Evolutionary conservation across 2,888 invertebrate genomes (phyloP).

Genomic region (Octodonta nipae): DNA sequence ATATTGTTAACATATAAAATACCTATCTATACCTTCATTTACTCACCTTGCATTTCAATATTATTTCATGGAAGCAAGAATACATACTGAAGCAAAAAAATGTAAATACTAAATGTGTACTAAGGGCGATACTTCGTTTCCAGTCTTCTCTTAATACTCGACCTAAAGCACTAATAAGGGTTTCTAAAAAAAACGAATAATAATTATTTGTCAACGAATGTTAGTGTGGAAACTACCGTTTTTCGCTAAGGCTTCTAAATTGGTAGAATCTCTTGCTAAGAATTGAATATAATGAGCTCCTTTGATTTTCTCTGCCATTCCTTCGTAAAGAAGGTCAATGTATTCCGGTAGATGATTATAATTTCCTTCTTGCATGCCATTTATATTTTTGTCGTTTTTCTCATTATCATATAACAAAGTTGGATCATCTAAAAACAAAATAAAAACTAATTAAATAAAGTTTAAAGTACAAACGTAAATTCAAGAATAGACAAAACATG

Average conservation of each 20-base stretch:
- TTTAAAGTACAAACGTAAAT: no score
- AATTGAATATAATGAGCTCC: constrained; percentile 85
- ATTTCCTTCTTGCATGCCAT: constrained; percentile 45
- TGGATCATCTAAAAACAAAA: constrained; percentile 11
- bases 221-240: no score
- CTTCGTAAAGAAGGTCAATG: constrained; percentile 91
- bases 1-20: no score
- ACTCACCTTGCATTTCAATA: constrained; percentile 92
- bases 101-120: constrained; percentile 90
- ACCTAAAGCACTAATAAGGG: constrained; percentile 85
- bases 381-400: constrained; percentile 16
- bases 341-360: constrained; percentile 84
- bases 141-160: constrained; percentile 94
- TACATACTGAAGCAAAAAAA: constrained; percentile 96
- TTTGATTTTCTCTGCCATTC: constrained; percentile 79
- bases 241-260: constrained; percentile 80
- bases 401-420: constrained; percentile 13
- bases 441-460: no score
- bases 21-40: no score
- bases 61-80: constrained; percentile 84
- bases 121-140: constrained; percentile 89
- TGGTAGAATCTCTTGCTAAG: constrained; percentile 84
- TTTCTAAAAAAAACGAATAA: constrained; percentile 48
- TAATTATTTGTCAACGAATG: background rate
- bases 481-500: no score